Conservation (phyloP, 2,888 invertebrate genomes). For the Hybos culiciformis region DNA sequence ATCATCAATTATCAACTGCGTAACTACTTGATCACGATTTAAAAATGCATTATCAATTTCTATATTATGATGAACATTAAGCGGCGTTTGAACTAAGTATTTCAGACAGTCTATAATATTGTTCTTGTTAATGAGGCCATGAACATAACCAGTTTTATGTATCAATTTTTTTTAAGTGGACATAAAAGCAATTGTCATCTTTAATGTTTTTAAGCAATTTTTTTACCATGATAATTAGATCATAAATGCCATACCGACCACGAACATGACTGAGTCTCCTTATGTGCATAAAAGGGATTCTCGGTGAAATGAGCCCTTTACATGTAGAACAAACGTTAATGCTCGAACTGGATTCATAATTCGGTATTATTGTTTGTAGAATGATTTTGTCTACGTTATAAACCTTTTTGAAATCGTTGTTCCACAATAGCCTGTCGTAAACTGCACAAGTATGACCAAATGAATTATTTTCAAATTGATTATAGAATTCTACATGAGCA, state of each 20-base stretch:
- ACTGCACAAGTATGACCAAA: too few species aligned
- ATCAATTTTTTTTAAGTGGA: conserved; percentile 8
- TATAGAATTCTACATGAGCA: too few species aligned
- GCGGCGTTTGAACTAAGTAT: conserved; percentile 1
- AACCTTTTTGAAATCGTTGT: too few species aligned
- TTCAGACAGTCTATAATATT: conserved; percentile 2
- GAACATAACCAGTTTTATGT: conserved; percentile 2
- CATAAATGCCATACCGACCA: conserved; percentile 23
- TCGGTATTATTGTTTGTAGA: too few species aligned
- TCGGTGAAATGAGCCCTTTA: too few species aligned
- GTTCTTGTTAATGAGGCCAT: conserved; percentile 2
- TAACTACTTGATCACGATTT: not conserved
- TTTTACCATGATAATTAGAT: conserved; percentile 29
- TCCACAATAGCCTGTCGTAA: too few species aligned
- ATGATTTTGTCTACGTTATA: too few species aligned
- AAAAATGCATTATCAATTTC: conserved; percentile 5
- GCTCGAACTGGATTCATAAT: too few species aligned
- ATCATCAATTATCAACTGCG: not conserved
- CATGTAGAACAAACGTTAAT: too few species aligned
- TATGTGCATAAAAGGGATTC: too few species aligned
- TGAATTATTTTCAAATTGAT: too few species aligned
- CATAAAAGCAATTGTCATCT: conserved; percentile 5
- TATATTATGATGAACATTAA: conserved; percentile 1
- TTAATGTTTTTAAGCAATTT: conserved; percentile 16
- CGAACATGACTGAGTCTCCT: conserved; percentile 7